Base-by-base conservation (phyloP, 1,140 invertebrate genomes). In the Zaprionus tsacasi region DNA sequence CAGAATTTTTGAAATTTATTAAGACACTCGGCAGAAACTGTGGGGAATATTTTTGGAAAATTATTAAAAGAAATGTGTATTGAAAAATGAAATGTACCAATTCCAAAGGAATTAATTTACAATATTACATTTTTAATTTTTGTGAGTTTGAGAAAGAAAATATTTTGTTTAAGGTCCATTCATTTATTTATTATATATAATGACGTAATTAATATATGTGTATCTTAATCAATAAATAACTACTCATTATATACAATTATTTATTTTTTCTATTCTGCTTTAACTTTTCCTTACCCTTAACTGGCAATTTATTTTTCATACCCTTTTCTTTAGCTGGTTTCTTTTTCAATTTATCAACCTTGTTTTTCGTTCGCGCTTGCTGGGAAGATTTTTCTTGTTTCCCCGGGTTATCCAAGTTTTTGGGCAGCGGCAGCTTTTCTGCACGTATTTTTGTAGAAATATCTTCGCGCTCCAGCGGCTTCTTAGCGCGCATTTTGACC, bases 391-490 rank as follows among this genome's bases (percentile, higher is more conserved):
- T 70, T 36, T 13, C 52, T 25, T 12, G 17, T 10, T 40, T 63
- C 8, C 50, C 40, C 4, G 43, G 12, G 6, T 56, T 60, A 3
- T 61, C 56, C 6, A 69, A 15, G n/a, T 61, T 60, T 45, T 17
- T 70, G 12, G 68, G 72, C 11, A 59, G 10, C n/a, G 69, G 69
- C 4, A 36, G 33, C 7, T 21, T 65, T 45, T 82, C 75, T 2
- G 85, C 58, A 0, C 72, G 65, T 13, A 95, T 92, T 64, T 93
- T 91, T 0, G 95, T 96, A 13, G 94, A 94, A 79, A 96, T 96
- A 11, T 94, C 93, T 59, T 95, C 94, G 25, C 96, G 91, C 25
- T 94, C 92, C 1, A 95, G 94, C 0, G 95, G 95, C 61, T 93
- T 93, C 55, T 92, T 94, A 66, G 94, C 92, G 5, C 95, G 82